These are phyloP conservation scores for Verasper variegatus DNA, from an alignment of 2,113 vertebrate genomes.

Conservation along the genomic window DNA sequence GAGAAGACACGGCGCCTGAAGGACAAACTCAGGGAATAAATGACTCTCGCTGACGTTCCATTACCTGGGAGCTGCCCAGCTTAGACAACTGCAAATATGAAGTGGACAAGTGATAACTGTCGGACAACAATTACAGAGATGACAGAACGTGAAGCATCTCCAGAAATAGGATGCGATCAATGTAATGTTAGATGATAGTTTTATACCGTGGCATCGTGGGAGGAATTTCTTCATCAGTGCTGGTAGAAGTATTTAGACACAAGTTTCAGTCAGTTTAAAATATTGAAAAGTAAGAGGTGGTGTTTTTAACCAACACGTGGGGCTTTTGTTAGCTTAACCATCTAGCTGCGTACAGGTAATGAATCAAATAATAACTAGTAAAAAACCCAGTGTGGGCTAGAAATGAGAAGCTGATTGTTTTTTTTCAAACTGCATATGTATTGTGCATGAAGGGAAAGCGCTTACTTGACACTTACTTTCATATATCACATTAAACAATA, in stretches of 20 bases:
- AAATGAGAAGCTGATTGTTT: neutral
- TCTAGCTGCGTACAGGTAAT: neutral
- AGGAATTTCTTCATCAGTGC: neutral
- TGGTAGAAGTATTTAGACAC: neutral
- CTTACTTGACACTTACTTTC: neutral
- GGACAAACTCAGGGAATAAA: conserved; percentile 4
- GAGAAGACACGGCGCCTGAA: neutral
- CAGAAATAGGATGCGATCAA: neutral
- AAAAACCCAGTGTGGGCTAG: neutral
- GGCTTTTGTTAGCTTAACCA: no score
- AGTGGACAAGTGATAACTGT: neutral
- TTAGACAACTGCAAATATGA: neutral
- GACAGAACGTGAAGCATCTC: neutral
- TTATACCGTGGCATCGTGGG: no score
- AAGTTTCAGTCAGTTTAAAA: neutral
- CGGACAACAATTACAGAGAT: neutral
- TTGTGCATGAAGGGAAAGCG: neutral
- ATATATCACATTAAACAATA: no score
- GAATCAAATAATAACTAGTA: neutral
- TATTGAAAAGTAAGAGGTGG: neutral
- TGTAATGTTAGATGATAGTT: neutral
- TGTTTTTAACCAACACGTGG: neutral
- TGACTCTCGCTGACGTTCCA: neutral
- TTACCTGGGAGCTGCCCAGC: neutral
- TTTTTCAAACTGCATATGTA: neutral